phyloP scores from a whole-genome alignment of 2,113 vertebrate genomes.

The Aspidoscelis tigris region DNA sequence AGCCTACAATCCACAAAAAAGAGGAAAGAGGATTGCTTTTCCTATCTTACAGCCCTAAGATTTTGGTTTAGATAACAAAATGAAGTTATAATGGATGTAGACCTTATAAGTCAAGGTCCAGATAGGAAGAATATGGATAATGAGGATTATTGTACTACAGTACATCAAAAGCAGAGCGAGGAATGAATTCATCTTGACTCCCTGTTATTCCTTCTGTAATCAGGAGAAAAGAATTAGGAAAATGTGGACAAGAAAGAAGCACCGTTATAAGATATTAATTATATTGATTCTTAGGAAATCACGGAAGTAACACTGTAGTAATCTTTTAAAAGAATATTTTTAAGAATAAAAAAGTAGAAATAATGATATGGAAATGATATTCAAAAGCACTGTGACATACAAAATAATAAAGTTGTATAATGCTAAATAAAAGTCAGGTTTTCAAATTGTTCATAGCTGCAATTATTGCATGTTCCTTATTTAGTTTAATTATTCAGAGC shows the following conservation, averaged over 20 bases:
- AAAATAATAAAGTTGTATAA: constrained; percentile 18
- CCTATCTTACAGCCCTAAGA: too few species aligned
- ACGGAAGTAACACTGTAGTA: constrained; percentile 22
- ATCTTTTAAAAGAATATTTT: background rate
- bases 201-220: background rate
- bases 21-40: too few species aligned
- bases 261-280: background rate
- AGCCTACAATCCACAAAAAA: too few species aligned
- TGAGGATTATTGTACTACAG: too few species aligned
- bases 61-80: too few species aligned
- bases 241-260: constrained; percentile 1
- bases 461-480: constrained; percentile 2
- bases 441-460: constrained; percentile 13
- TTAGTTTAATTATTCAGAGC: constrained; percentile 15
- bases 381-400: constrained; percentile 35
- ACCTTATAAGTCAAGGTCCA: too few species aligned
- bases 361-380: constrained; percentile 13
- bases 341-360: background rate
- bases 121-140: too few species aligned
- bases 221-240: background rate
- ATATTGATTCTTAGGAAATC: background rate
- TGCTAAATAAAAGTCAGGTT: constrained; percentile 31
- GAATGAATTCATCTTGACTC: background rate
- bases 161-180: too few species aligned
- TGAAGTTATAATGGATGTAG: too few species aligned